Evolutionary conservation across 2,888 invertebrate species (phyloP).

Genomic region (Pharmacophagus antenor): DNA sequence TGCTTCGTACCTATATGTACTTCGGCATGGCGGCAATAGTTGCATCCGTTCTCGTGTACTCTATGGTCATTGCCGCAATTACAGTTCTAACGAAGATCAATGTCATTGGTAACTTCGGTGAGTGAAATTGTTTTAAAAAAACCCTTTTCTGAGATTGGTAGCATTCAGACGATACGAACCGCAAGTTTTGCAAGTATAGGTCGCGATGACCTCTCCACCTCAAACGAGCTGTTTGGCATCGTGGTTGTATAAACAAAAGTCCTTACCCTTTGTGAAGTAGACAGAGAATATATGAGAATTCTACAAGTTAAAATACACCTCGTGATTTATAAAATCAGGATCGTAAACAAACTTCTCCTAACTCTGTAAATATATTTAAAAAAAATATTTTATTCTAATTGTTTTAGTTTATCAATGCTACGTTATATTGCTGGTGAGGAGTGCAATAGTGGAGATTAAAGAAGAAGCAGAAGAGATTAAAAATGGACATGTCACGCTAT

Average conservation of each 20-base stretch:
- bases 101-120: conserved; percentile 50
- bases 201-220: no score
- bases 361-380: no score
- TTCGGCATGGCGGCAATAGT: conserved; percentile 49
- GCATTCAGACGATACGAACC: no score
- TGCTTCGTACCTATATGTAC: conserved; percentile 55
- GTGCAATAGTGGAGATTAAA: conserved; percentile 56
- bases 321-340: no score
- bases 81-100: conserved; percentile 45
- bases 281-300: no score
- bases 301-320: no score
- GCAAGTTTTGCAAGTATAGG: no score
- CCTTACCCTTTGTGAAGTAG: no score
- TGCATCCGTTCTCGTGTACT: conserved; percentile 56
- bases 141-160: no score
- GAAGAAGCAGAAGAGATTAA: conserved; percentile 40
- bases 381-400: conserved; percentile 20
- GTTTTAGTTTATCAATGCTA: conserved; percentile 59
- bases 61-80: conserved; percentile 53
- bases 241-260: no score
- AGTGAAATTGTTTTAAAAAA: conserved; percentile 42
- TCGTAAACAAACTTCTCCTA: no score
- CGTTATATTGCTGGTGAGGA: conserved; percentile 54
- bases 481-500: conserved; percentile 34
- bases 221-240: no score